These are phyloP conservation scores for Neomonachus schauinslandi DNA, from an alignment of 2,113 vertebrate genomes.

Conservation along the genomic window DNA sequence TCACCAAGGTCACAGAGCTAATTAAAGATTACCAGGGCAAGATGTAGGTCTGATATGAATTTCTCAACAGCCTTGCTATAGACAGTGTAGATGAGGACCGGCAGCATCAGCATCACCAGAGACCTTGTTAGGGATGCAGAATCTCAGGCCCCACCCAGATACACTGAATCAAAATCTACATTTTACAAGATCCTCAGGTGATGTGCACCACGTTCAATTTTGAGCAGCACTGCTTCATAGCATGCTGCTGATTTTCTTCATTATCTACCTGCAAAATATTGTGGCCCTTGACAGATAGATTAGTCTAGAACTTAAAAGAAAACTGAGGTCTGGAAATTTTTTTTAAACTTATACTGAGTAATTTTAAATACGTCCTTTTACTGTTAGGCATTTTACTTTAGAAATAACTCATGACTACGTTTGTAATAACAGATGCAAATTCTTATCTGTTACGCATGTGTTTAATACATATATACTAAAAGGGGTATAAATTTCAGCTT, in stretches of 20 bases:
- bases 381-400: not conserved
- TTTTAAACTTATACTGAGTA: not conserved
- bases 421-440: not conserved
- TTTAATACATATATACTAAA: not conserved
- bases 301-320: not conserved
- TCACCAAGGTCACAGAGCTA: not conserved
- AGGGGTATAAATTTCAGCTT: not conserved
- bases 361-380: not conserved
- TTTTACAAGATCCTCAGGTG: not conserved
- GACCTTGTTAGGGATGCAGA: not conserved
- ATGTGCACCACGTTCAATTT: not conserved
- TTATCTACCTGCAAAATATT: not conserved
- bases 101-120: rapidly evolving
- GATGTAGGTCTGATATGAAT: not conserved
- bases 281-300: not conserved
- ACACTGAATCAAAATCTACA: not conserved
- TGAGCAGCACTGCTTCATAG: not conserved
- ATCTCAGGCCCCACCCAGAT: not conserved
- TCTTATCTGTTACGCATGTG: not conserved
- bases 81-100: not conserved
- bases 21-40: not conserved
- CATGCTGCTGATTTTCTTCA: not conserved
- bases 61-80: not conserved
- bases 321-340: not conserved
- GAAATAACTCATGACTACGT: not conserved